Conservation (phyloP, 1,140 invertebrate species). For the Aphelenchoides avenae region DNA sequence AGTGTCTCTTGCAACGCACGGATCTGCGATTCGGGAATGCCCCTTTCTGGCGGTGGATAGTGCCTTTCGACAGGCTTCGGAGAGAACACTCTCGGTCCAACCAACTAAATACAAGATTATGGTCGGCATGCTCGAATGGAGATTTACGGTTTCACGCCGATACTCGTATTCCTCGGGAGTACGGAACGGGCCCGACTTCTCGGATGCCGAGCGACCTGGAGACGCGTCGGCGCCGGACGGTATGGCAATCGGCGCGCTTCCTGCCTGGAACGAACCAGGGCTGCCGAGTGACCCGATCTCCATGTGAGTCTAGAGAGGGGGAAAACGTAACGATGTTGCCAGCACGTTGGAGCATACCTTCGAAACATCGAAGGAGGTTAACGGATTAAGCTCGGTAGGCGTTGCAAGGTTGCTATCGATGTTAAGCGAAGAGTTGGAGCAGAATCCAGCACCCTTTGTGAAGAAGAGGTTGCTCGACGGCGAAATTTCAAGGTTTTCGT, state of each 20-base stretch:
- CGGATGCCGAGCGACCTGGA: no score
- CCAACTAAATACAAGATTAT: neutral
- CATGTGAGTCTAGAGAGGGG: no score
- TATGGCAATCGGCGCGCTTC: no score
- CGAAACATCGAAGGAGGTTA: neutral
- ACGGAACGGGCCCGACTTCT: no score
- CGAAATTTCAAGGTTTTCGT: constrained; percentile 38
- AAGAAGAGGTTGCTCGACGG: constrained; percentile 25
- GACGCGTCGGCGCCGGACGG: no score
- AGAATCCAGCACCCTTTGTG: constrained; percentile 6
- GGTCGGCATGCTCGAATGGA: neutral
- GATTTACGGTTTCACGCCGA: no score
- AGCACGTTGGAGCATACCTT: neutral
- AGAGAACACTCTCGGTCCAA: neutral
- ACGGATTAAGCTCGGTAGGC: constrained; percentile 8
- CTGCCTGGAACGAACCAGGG: no score
- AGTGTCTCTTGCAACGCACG: no score
- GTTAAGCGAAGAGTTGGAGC: constrained; percentile 21
- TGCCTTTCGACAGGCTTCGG: neutral
- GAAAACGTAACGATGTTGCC: no score
- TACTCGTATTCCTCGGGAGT: no score
- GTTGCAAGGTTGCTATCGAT: constrained; percentile 18
- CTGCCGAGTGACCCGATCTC: no score
- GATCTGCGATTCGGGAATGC: no score
- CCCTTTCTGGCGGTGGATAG: neutral